phyloP scores from a whole-genome alignment of 2,797 vertebrate species.

The Ctenosaura bakeri region DNA sequence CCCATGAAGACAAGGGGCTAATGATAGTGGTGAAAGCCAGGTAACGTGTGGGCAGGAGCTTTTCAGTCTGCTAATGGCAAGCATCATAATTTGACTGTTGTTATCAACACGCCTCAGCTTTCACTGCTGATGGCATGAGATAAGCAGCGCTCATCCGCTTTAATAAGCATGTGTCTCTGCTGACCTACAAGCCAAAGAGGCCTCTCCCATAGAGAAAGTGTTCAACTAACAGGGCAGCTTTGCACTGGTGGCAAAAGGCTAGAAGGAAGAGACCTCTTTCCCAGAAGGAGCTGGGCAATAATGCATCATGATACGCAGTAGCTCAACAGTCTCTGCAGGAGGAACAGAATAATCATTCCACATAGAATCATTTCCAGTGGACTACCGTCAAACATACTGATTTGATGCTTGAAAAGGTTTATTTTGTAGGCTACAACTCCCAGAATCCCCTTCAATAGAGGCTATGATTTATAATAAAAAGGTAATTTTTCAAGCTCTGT shows the following conservation, averaged over 20 bases:
- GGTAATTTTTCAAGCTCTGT: too few relatives aligned
- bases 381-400: background rate
- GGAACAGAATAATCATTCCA: background rate
- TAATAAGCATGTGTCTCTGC: conserved; percentile 51
- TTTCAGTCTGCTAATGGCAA: conserved; percentile 70
- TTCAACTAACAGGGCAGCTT: background rate
- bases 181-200: conserved; percentile 67
- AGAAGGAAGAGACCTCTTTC: background rate
- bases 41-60: conserved; percentile 71
- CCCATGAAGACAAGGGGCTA: conserved; percentile 70
- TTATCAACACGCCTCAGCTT: conserved; percentile 64
- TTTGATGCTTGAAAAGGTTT: background rate
- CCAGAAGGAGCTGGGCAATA: background rate
- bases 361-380: background rate
- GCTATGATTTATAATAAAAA: too few relatives aligned
- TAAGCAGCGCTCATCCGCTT: conserved; percentile 44
- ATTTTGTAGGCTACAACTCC: too few relatives aligned
- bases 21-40: conserved; percentile 71
- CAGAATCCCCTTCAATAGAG: background rate
- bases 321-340: background rate
- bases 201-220: conserved; percentile 4
- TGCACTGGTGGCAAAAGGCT: fast-evolving
- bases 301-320: background rate
- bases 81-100: conserved; percentile 74
- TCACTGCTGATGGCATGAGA: conserved; percentile 70